phyloP scores from a whole-genome alignment of 2,888 invertebrate species.

The Ennomos erosarius region DNA sequence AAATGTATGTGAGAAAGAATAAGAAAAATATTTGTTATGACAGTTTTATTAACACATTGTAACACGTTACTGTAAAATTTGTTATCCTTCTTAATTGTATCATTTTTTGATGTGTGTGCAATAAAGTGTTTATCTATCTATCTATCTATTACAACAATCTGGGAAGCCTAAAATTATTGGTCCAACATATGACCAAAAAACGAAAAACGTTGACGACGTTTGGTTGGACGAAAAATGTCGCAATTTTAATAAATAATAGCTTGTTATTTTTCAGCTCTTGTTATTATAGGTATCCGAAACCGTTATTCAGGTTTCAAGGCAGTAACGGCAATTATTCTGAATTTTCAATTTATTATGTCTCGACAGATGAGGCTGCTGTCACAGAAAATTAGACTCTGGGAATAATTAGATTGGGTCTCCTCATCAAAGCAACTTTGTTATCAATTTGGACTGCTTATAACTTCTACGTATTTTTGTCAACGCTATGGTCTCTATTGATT shows the following conservation, averaged over 20 bases:
- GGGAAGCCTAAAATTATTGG: too few species aligned
- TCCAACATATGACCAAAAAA: neutral
- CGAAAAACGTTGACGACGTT: too few species aligned
- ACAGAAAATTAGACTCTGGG: constrained; percentile 11
- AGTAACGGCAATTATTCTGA: constrained; percentile 6
- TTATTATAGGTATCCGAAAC: constrained; percentile 1
- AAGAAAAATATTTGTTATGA: too few species aligned
- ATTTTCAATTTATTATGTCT: constrained; percentile 14
- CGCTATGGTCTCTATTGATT: too few species aligned
- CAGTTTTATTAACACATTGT: too few species aligned
- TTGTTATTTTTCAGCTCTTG: constrained; percentile 5
- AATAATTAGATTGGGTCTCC: constrained; percentile 20
- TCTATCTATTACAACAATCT: too few species aligned
- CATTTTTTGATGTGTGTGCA: too few species aligned
- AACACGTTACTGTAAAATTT: too few species aligned
- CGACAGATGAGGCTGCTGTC: constrained; percentile 10
- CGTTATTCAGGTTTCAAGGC: constrained; percentile 18
- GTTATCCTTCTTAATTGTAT: too few species aligned
- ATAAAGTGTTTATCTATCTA: too few species aligned
- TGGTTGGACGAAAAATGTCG: neutral
- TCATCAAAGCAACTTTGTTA: constrained; percentile 24
- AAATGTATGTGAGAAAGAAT: too few species aligned
- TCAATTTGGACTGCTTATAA: constrained; percentile 5
- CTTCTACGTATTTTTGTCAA: neutral
- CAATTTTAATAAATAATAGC: constrained; percentile 7